These are phyloP conservation scores for Nettapus auritus DNA, from an alignment of 2,113 vertebrate species.

Conservation along the genomic window DNA sequence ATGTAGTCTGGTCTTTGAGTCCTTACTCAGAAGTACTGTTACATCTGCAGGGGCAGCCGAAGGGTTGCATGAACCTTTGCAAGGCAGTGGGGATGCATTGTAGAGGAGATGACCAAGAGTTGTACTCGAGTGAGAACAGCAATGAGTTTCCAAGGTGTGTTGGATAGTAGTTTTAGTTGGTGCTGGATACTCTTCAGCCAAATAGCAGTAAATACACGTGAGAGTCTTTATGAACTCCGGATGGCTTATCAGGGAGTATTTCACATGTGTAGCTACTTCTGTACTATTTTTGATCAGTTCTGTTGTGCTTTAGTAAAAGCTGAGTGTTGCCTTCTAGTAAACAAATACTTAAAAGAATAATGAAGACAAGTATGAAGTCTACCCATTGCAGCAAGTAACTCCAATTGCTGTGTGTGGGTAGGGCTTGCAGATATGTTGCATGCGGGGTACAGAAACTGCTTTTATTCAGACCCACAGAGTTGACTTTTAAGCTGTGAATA, in stretches of 20 bases:
- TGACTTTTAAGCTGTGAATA: not conserved
- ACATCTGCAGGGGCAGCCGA: not conserved
- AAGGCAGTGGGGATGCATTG: not conserved
- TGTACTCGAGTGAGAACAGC: not conserved
- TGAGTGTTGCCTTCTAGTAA: not conserved
- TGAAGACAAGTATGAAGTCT: not conserved
- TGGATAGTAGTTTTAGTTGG: not conserved
- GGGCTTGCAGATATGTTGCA: not conserved
- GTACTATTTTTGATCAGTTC: not conserved
- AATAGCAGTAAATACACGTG: not conserved
- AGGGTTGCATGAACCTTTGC: not conserved
- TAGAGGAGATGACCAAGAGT: not conserved
- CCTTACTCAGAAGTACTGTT: not conserved
- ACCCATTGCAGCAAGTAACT: not conserved
- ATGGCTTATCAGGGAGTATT: not conserved
- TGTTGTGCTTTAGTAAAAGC: not conserved
- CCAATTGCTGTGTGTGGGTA: not conserved
- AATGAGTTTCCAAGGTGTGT: not conserved
- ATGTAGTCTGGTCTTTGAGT: not conserved
- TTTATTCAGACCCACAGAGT: not conserved
- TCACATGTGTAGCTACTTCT: not conserved
- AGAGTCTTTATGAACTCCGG: not conserved
- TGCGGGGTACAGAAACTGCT: not conserved
- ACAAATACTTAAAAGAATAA: not conserved
- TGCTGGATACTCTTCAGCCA: not conserved